A percentile compares a stretch with the other conserved stretches of the same genome.
These are phyloP conservation scores for Fulica atra DNA, from an alignment of 2,113 vertebrate species.

Conservation along the genomic window DNA sequence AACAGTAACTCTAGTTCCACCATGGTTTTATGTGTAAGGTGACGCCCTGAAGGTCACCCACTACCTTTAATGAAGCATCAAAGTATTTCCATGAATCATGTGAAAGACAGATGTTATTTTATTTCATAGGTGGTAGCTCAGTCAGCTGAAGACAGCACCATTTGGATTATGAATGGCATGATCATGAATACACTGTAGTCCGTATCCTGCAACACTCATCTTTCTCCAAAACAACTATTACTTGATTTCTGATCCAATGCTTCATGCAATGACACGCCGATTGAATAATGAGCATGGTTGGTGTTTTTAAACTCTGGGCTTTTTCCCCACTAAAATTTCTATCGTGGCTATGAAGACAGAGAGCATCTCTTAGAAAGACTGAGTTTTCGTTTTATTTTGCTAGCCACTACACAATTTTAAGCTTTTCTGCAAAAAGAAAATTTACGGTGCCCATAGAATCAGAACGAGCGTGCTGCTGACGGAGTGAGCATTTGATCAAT, in stretches of 20 bases:
- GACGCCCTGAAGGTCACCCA: background rate
- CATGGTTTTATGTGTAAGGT: background rate
- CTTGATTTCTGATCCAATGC: background rate
- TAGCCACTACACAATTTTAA: background rate
- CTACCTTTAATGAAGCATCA: background rate
- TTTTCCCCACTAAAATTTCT: background rate
- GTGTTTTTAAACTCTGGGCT: background rate
- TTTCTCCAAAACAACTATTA: slow-evolving; percentile 36
- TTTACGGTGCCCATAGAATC: background rate
- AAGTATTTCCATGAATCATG: background rate
- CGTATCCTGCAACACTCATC: background rate
- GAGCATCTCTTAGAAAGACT: background rate
- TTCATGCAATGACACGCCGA: background rate
- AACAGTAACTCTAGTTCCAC: background rate
- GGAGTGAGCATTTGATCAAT: background rate
- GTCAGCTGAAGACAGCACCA: slow-evolving; percentile 1
- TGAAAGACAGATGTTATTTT: background rate
- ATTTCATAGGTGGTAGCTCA: background rate
- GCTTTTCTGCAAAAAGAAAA: slow-evolving; percentile 24
- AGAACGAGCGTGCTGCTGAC: background rate
- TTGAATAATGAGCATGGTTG: background rate
- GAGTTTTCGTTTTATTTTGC: slow-evolving; percentile 4
- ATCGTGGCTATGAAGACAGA: background rate
- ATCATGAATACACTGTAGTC: background rate
- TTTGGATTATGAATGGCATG: background rate